Evolutionary conservation across 2,113 vertebrate species (phyloP), one percentile per base, ranked within the genome.

Genomic region (Carassius auratus): DNA sequence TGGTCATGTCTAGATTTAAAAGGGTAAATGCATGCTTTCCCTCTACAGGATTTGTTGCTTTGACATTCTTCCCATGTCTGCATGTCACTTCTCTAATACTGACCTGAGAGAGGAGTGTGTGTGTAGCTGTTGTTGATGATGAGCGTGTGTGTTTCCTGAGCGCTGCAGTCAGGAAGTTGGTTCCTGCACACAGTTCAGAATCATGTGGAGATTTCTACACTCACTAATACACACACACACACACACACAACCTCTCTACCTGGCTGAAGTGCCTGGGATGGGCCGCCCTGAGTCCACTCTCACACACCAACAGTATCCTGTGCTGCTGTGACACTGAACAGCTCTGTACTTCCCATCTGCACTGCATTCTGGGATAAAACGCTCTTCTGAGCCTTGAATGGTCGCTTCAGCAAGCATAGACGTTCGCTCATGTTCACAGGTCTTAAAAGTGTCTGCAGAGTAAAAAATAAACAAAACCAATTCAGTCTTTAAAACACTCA

Each of bases 341-440:
- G 96, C 94, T 88, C 94, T 96, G 92, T 97, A 97, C 30, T 95
- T 95, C 2, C 96, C 97, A 0, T 96, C 96, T 4, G 95, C 93
- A 2, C 94, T 95, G 38, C 96, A 97, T 89, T 97, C 96, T 8
- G 96, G 96, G 90, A 97, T 91, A 81, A 97, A 96, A 13, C 95
- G 95, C 1, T 96, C 95, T 48, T 96, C 96, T 1, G 93, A 95
- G 83, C 92, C 90, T 7, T 91, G 91, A 42, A 93, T 93, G 45
- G 91, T 91, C 68, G 92, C 93, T 88, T 96, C 94, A 83, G 96
- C 95, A 36, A 96, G 90, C 79, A 96, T 93, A 5, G 92, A 94
- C 48, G 94, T 94, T 33, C 96, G 95, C 81, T 97, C 96, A 52
- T 95, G 95, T 85, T 97, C 96, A 71, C 97, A 97, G 1, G 36